Conservation (phyloP, 2,888 invertebrate genomes). For the Apoderus coryli region DNA sequence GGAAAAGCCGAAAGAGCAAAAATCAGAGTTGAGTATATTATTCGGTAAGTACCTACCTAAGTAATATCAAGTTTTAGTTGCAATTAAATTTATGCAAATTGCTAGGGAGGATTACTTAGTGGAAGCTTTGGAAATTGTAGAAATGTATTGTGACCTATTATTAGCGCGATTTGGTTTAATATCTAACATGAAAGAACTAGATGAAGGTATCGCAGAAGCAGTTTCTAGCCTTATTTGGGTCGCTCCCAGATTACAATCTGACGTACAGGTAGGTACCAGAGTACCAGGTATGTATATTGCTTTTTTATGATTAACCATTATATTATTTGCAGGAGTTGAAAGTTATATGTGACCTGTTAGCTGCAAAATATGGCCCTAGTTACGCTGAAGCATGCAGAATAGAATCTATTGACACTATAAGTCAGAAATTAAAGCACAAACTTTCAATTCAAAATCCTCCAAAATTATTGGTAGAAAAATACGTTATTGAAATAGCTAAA, state of each 20-base stretch:
- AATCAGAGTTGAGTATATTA: conserved; percentile 96
- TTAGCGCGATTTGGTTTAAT: conserved; percentile 92
- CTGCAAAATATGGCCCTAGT: conserved; percentile 85
- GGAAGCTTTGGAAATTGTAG: conserved; percentile 97
- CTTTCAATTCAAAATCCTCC: conserved; percentile 90
- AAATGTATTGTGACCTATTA: conserved; percentile 97
- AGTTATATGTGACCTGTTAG: conserved; percentile 76
- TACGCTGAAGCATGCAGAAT: conserved; percentile 81
- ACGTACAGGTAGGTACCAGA: conserved; percentile 52
- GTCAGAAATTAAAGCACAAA: conserved; percentile 86
- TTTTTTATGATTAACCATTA: conserved; percentile 8
- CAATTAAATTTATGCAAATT: too few relatives aligned
- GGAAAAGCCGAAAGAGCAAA: conserved; percentile 83
- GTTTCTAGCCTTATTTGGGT: conserved; percentile 96
- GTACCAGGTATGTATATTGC: too few relatives aligned
- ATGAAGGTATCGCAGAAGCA: conserved; percentile 90
- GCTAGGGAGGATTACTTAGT: conserved; percentile 95
- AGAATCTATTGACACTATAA: conserved; percentile 66
- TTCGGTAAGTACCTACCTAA: conserved; percentile 54
- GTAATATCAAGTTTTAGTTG: too few relatives aligned
- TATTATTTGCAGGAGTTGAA: conserved; percentile 42
- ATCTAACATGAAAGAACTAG: conserved; percentile 91
- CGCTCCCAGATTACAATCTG: conserved; percentile 80
- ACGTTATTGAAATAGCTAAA: conserved; percentile 91
- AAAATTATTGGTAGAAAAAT: conserved; percentile 86